A percentile compares a stretch with the other conserved stretches of the same genome.
Evolutionary conservation across 2,797 vertebrate species (phyloP).

Genomic region (Myotis findleyi): DNA sequence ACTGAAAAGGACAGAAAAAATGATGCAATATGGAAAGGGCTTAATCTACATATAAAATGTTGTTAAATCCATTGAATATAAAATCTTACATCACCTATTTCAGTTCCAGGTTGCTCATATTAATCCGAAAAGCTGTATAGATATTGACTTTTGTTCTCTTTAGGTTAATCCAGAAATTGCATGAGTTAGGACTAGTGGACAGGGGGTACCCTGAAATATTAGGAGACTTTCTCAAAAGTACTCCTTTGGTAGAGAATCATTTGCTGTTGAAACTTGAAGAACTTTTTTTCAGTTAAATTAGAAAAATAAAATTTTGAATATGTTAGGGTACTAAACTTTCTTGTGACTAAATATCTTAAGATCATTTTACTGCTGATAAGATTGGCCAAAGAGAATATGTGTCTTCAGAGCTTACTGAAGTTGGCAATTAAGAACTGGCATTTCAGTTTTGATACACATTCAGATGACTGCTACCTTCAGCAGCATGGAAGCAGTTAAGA

Average conservation of each 20-base stretch:
- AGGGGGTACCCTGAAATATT: background rate
- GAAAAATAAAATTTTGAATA: background rate
- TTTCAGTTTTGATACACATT: background rate
- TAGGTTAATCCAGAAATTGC: background rate
- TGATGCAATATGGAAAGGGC: background rate
- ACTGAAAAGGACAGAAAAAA: background rate
- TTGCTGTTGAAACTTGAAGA: background rate
- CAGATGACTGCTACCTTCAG: background rate
- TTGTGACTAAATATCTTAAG: background rate
- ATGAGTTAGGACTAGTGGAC: background rate
- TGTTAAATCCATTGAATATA: background rate
- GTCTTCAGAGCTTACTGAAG: background rate
- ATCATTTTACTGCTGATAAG: background rate
- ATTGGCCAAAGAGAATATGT: background rate
- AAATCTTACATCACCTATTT: background rate
- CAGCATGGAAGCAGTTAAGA: background rate
- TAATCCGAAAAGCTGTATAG: background rate
- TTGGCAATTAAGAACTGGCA: background rate
- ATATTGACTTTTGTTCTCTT: background rate
- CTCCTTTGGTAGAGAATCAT: background rate
- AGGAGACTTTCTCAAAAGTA: background rate
- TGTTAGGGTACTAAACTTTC: background rate
- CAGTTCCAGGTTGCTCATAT: background rate
- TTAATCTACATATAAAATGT: background rate
- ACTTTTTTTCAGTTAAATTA: background rate